Evolutionary conservation across 2,113 vertebrate genomes (phyloP), one percentile per base, ranked within the genome.

Genomic region (Montifringilla adamsi): DNA sequence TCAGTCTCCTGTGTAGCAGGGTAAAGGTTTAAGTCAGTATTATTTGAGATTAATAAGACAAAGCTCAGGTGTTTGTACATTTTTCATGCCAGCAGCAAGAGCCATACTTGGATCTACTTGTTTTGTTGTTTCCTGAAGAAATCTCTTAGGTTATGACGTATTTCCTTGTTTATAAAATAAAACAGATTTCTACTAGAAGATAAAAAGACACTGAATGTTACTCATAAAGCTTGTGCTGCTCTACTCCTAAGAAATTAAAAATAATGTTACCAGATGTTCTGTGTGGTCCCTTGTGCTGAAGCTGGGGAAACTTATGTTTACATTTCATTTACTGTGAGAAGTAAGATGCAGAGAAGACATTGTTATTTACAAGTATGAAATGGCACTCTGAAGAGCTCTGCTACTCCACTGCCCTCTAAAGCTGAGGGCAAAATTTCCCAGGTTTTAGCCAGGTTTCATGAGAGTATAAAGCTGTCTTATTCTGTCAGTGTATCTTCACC

Each of bases 201-300:
- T 81, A 88, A 96, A 94, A 93, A 82, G 59, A 35, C 2, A 5
- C 12, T 53, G 86, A 47, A 92, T 77, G 58, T 62, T 94, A 44
- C 15, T 87, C 8, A 84, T 62, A 92, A 95, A 93, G 30, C 62
- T 64, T 39, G 35, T 49, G 58, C 47, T 77, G 64, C 63, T 77
- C 28, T 58, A 66, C 33, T 90, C 74, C 55, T 84, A 92, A 88
- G 87, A 87, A 92, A 92, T 89, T 63, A 95, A 94, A 87, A 94
- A 92, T 89, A 92, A 74, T 85, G 60, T 84, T 87, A 73, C 79
- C 92, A 93, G 87, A 93, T 95, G 87, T 92, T 93, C 46, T 77
- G 31, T 4, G 3, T 64, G 58, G 44, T 87, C 76, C 58, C 2
- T 2, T 60, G 83, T 75, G 52, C 82, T 82, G 55, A 93, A 88